Conservation (phyloP, 1,140 invertebrate species). For the Archivesica marissinica region DNA sequence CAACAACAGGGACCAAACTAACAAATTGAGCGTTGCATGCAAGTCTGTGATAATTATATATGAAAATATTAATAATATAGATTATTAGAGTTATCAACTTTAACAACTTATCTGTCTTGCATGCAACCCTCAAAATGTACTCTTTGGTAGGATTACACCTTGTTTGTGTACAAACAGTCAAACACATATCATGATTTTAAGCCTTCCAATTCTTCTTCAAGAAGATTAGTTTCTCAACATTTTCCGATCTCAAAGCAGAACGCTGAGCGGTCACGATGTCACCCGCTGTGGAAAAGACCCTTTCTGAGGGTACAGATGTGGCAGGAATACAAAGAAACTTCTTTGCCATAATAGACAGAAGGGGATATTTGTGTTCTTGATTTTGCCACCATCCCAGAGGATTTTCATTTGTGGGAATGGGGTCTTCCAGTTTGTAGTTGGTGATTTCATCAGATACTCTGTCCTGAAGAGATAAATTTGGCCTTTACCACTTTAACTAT, state of each 20-base stretch:
- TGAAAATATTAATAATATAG: no score
- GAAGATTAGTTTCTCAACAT: conserved; percentile 42
- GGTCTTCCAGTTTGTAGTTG: not conserved
- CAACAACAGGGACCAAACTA: no score
- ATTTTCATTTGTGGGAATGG: not conserved
- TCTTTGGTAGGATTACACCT: no score
- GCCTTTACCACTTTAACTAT: not conserved
- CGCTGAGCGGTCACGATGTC: conserved; percentile 31
- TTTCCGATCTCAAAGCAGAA: not conserved
- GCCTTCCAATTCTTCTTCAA: conserved; percentile 36
- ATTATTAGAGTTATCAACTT: no score
- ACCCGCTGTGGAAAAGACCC: not conserved
- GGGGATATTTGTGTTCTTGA: not conserved
- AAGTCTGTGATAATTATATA: no score
- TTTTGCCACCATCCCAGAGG: not conserved
- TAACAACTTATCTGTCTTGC: no score
- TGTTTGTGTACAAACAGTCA: no score
- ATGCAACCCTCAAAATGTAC: no score
- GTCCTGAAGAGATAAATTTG: not conserved
- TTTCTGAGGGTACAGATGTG: not conserved
- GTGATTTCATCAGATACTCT: not conserved
- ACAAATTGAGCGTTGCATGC: no score
- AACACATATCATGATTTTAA: no score
- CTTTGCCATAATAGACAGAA: not conserved
- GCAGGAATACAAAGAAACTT: not conserved